Base-by-base conservation (phyloP, 2,888 invertebrate species). In the Caenorhabditis afra region DNA sequence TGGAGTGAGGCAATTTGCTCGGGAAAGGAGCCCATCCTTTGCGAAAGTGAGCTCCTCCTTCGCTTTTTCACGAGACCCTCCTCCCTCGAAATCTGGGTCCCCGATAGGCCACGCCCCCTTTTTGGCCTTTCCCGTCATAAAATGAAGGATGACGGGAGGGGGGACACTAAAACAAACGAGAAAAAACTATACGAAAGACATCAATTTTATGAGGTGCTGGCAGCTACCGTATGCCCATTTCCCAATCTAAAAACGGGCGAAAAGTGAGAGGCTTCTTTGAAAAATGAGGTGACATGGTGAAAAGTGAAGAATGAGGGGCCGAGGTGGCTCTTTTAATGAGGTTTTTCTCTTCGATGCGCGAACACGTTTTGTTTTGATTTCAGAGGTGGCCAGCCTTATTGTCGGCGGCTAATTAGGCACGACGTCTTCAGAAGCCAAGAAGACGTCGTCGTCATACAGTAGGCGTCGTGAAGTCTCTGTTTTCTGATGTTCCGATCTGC, bases 271-370 rank as follows among this genome's bases (percentile, higher is more conserved):
- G 3, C 11, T 23, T 23, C 11, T n/a, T n/a, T 29, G 29, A 29
- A 29, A 29, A 29, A 29, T 29, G 29, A 29, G 7, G 29, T 5
- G 7, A 29, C 4, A 29, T 29, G 29, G 7, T 5, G 29, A 29
- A 29, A 7, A 29, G 20, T 29, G 29, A 29, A 39, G 23, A 66
- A 50, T 67, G 10, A 7, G 16, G 45, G 37, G 44, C 12, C 29
- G 16, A 11, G 22, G 18, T 8, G 35, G 18, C 45, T 44, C 7
- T 57, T 66, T 66, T 66, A 66, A 66, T 66, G 57, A 66, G 66
- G 35, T 41, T 58, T 22, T 14, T 58, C 44, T 57, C 23, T 55
- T 55, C 8, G 23, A 23, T n/a, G 47, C n/a, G n/a, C n/a, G n/a
- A n/a, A 20, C 16, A 14, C 22, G 8, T 41, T 52, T 64, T 41